Evolutionary conservation across 2,797 vertebrate genomes (phyloP).

Genomic region (Sebastes variabilis): DNA sequence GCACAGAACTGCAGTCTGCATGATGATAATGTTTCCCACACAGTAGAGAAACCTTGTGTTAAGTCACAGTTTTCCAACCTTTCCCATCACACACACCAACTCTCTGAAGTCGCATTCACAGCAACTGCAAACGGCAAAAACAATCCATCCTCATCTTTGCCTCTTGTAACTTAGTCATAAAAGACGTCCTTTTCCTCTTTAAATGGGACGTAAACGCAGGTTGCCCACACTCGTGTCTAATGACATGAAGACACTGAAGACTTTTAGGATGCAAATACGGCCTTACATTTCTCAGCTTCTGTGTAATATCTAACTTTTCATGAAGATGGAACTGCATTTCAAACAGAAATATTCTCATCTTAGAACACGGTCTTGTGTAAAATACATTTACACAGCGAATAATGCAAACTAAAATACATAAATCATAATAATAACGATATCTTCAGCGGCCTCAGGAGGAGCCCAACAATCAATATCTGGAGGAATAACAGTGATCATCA

Average conservation of each 20-base stretch:
- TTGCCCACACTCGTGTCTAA: background rate
- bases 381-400: background rate
- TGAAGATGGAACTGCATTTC: background rate
- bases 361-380: background rate
- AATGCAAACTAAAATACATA: constrained; percentile 17
- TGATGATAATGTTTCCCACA: background rate
- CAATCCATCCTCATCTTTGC: background rate
- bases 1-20: background rate
- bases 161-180: constrained; percentile 6
- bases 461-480: constrained; percentile 17
- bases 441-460: background rate
- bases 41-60: background rate
- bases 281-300: no score
- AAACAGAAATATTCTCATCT: background rate
- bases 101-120: background rate
- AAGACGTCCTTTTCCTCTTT: background rate
- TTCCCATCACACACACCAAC: background rate
- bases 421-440: constrained; percentile 33
- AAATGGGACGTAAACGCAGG: background rate
- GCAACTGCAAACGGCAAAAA: background rate
- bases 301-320: background rate
- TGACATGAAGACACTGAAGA: background rate
- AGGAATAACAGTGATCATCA: constrained; percentile 29
- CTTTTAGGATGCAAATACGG: background rate
- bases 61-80: background rate